These are phyloP conservation scores for Neoniphon sammara DNA, from an alignment of 2,797 vertebrate species.

Conservation along the genomic window DNA sequence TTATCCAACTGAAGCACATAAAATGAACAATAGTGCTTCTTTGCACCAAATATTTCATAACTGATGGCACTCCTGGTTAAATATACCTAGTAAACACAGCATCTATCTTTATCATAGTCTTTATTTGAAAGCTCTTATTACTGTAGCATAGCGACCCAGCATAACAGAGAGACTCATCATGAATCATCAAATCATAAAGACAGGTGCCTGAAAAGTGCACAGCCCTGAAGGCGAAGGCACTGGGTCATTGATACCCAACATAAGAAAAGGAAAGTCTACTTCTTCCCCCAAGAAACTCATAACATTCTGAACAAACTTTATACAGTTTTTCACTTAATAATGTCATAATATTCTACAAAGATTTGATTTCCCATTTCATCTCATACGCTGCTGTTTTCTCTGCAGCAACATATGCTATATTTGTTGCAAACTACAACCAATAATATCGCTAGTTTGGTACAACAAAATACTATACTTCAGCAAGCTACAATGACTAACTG, in stretches of 20 bases:
- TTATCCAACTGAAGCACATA: conserved; percentile 61
- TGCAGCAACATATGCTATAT: conserved; percentile 44
- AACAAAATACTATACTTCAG: conserved; percentile 40
- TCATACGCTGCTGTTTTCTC: conserved; percentile 33
- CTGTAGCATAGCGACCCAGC: conserved; percentile 48
- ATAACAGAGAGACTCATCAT: conserved; percentile 55
- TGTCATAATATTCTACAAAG: conserved; percentile 58
- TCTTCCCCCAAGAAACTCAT: conserved; percentile 62
- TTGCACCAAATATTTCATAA: conserved; percentile 65
- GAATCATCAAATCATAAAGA: conserved; percentile 54
- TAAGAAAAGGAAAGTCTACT: conserved; percentile 31
- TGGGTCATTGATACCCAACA: conserved; percentile 22
- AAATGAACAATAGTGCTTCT: conserved; percentile 71
- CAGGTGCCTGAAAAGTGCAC: conserved; percentile 27
- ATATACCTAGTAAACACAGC: conserved; percentile 59
- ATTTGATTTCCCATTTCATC: conserved; percentile 63
- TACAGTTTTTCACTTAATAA: conserved; percentile 65
- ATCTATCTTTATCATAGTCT: conserved; percentile 65
- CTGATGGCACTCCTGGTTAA: conserved; percentile 64
- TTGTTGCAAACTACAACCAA: conserved; percentile 58
- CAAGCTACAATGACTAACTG: conserved; percentile 58
- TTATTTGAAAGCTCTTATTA: conserved; percentile 74
- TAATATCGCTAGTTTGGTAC: conserved; percentile 44
- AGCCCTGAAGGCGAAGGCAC: conserved; percentile 6
- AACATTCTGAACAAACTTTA: conserved; percentile 40